A percentile compares a stretch with the other conserved stretches of the same genome.
phyloP scores from a whole-genome alignment of 2,797 vertebrate species.

The Pantherophis alleghaniensis region DNA sequence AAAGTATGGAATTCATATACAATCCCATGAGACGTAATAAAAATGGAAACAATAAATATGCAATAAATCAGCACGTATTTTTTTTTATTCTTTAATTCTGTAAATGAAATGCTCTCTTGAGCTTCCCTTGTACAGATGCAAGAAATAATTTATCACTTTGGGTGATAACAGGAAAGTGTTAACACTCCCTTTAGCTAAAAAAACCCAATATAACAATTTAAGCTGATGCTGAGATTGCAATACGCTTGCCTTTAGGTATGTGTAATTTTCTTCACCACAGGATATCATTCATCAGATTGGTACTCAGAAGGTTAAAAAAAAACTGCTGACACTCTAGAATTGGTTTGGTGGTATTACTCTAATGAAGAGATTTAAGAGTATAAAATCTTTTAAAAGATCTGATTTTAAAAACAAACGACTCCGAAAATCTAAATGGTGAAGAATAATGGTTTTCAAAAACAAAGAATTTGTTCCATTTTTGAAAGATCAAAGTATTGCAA shows the following conservation, averaged over 20 bases:
- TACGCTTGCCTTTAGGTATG: conserved; percentile 40
- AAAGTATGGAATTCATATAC: background rate
- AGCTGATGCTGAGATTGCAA: conserved; percentile 53
- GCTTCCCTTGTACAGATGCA: background rate
- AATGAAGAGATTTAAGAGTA: conserved; percentile 35
- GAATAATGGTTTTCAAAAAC: background rate
- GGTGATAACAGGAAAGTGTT: conserved; percentile 17
- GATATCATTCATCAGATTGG: conserved; percentile 56
- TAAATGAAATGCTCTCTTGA: background rate
- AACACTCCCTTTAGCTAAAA: conserved; percentile 30
- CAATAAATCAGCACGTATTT: background rate
- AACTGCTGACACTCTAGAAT: conserved; percentile 33
- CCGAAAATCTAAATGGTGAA: background rate
- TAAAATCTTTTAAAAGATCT: background rate
- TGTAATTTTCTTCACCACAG: conserved; percentile 60
- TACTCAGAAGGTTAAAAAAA: conserved; percentile 6
- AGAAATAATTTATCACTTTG: background rate
- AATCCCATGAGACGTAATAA: background rate
- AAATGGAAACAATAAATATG: background rate
- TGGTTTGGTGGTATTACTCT: conserved; percentile 25
- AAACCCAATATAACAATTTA: conserved; percentile 37
- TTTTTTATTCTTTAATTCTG: background rate
- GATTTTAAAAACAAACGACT: background rate
- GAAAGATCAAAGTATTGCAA: conserved; percentile 19
- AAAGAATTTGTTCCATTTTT: conserved; percentile 28